Percentiles rank a stretch among this genome's conserved stretches.
Evolutionary conservation across 2,797 vertebrate species (phyloP).

Genomic region (Enteromius unitaeniatus): DNA sequence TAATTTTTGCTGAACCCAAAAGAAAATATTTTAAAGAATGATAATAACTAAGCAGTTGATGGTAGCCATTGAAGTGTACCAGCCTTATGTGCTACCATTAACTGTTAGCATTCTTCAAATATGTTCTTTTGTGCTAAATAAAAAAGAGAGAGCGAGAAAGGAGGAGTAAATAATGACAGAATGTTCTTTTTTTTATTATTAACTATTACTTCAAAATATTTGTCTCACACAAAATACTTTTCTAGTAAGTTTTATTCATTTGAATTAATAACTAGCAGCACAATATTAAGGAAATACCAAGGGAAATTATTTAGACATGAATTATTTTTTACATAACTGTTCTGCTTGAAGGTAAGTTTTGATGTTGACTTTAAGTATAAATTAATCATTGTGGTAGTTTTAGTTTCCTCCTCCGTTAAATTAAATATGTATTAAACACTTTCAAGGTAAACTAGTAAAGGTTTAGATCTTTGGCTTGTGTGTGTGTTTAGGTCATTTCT

Average conservation of each 20-base stretch:
- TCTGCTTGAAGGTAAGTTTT: neutral
- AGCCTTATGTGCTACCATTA: neutral
- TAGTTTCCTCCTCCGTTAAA: neutral
- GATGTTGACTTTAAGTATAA: neutral
- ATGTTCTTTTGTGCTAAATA: neutral
- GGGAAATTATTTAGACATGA: neutral
- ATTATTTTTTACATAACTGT: neutral
- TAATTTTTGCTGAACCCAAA: neutral
- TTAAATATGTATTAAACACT: slow-evolving; percentile 7
- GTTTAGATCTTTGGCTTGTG: neutral
- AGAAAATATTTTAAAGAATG: neutral
- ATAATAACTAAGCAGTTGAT: neutral
- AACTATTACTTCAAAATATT: neutral
- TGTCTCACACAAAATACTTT: neutral
- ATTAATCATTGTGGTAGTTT: neutral
- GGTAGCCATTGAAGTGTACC: neutral
- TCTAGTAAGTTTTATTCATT: neutral
- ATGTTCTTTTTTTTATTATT: neutral
- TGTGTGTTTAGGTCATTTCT: slow-evolving; percentile 5
- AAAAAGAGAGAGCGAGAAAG: neutral
- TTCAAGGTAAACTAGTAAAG: no score
- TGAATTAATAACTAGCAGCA: neutral
- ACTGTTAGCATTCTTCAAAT: neutral
- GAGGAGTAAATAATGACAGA: neutral
- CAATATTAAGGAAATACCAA: neutral